Percentiles rank a stretch among this genome's conserved stretches.
phyloP scores from a whole-genome alignment of 2,113 vertebrate species.

The Garra rufa region DNA sequence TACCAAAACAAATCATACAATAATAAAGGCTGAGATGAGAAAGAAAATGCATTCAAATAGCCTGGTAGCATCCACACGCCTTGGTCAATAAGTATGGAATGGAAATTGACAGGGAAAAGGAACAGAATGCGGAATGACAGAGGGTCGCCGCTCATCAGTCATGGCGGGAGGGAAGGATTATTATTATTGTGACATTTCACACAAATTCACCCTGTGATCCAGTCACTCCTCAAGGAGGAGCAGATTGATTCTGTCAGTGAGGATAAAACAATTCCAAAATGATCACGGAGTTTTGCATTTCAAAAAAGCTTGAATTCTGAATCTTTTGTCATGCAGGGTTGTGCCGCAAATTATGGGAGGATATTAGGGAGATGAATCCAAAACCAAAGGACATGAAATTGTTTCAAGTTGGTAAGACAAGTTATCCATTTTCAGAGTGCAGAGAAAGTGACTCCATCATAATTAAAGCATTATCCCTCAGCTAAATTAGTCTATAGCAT shows the following conservation, averaged over 20 bases:
- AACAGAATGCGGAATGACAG: constrained; percentile 43
- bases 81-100: background rate
- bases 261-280: constrained; percentile 27
- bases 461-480: background rate
- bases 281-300: constrained; percentile 8
- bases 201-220: constrained; percentile 5
- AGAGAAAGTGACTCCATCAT: background rate
- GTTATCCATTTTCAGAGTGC: background rate
- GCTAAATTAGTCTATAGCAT: background rate
- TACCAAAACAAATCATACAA: constrained; percentile 19
- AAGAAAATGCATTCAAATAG: constrained; percentile 4
- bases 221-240: background rate
- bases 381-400: background rate
- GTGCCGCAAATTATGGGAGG: background rate
- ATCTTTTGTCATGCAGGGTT: constrained; percentile 21
- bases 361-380: background rate
- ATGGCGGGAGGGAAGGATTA: constrained; percentile 32
- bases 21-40: constrained; percentile 4
- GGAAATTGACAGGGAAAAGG: constrained; percentile 21
- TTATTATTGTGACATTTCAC: constrained; percentile 43
- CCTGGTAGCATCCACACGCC: background rate
- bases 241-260: constrained; percentile 26
- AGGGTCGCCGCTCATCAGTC: constrained; percentile 47
- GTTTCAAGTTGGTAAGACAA: background rate
- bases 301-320: constrained; percentile 42